Base-by-base conservation (phyloP, 2,797 vertebrate genomes). In the Thamnophis elegans region DNA sequence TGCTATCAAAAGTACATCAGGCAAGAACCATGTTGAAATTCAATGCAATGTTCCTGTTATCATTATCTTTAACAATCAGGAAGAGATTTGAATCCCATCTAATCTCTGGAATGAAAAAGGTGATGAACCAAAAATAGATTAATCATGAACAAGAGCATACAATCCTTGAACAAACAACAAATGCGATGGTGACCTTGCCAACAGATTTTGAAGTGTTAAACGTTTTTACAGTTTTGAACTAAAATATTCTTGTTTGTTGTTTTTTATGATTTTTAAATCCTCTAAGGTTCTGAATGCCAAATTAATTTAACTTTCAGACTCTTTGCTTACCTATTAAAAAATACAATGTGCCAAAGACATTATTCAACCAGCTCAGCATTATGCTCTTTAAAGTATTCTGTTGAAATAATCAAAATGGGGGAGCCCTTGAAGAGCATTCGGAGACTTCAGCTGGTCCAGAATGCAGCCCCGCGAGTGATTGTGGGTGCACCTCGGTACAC, bases 41-140 rank as follows among this genome's bases (percentile, higher is more conserved):
- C 94, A 92, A 16, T 56, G 68, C 87, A 42, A 86, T 95, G 90
- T 14, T 92, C 92, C 91, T 90, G 91, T 93, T 25, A 82, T 94
- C 78, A 55, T 93, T 91, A 91, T 68, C 91, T 56, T 22, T 51
- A n/a, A 32, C 87, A 95, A 73, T 94, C 95, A 93, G 36, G 13
- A 94, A 89, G 58, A 92, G 90, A 60, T 90, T 73, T 51, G 22
- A 94, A 91, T 93, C 87, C 93, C 88, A 89, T 93, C 94, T 94
- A 94, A 94, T 95, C 90, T 86, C 88, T 88, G 20, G 60, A 92
- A 97, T 95, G 90, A 92, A 95, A 95, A 94, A 89, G 89, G 9
- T 56, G 94, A 96, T 95, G 94, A 95, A 93, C 87, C 95, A 95
- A 95, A 96, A 97, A 95, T 32, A 91, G 92, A 92, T 89, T 92